These are phyloP conservation scores for Mustelus asterias DNA, from an alignment of 2,113 vertebrate species.

Conservation along the genomic window DNA sequence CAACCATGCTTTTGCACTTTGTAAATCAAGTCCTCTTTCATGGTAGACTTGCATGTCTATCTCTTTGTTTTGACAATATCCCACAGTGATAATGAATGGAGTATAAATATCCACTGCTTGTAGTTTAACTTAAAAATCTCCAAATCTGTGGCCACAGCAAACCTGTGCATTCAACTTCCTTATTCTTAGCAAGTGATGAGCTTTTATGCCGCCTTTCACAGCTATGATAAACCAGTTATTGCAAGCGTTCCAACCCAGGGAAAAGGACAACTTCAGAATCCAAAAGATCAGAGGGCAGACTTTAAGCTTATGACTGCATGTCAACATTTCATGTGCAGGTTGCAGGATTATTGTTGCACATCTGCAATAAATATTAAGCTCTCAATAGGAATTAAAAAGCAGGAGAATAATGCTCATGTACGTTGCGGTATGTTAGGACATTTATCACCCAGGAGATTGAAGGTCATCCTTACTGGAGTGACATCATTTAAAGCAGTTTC, in stretches of 20 bases:
- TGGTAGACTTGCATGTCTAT: not conserved
- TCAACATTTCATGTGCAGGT: not conserved
- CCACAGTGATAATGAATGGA: not conserved
- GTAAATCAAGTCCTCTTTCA: not conserved
- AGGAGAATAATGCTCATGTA: not conserved
- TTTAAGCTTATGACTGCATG: not conserved
- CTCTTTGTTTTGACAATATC: not conserved
- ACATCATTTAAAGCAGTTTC: not conserved
- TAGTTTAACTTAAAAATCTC: not conserved
- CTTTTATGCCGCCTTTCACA: not conserved
- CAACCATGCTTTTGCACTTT: not conserved
- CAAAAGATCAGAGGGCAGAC: not conserved
- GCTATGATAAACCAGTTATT: not conserved
- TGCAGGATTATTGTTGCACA: not conserved
- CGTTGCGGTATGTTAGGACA: not conserved
- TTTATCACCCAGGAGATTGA: not conserved
- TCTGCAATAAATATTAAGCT: not conserved
- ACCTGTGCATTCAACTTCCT: not conserved
- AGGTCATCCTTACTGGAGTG: not conserved
- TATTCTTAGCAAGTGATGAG: not conserved
- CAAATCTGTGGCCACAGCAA: not conserved
- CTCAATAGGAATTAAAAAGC: not conserved
- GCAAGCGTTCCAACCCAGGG: not conserved
- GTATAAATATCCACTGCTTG: not conserved
- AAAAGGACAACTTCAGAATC: not conserved